Evolutionary conservation across 2,888 invertebrate species (phyloP).

Genomic region (Blastobasis adustella): DNA sequence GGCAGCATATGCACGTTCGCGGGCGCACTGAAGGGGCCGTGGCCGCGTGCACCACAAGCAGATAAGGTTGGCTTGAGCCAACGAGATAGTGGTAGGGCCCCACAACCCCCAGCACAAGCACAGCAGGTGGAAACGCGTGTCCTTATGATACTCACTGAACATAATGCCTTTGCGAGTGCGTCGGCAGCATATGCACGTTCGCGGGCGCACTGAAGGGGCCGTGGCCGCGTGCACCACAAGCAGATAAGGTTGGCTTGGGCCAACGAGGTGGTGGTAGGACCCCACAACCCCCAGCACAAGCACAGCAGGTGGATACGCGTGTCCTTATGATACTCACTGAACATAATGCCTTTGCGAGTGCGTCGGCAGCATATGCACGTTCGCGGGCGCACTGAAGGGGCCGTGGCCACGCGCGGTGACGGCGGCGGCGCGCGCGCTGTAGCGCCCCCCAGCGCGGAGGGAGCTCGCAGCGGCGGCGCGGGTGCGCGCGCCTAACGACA

Average conservation of each 20-base stretch:
- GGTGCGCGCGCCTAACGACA: slow-evolving; percentile 91
- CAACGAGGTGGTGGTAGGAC: too few species aligned
- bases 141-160: slow-evolving; percentile 70
- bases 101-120: too few species aligned
- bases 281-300: too few species aligned
- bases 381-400: slow-evolving; percentile 87
- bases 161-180: slow-evolving; percentile 61
- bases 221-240: slow-evolving; percentile 86
- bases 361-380: slow-evolving; percentile 81
- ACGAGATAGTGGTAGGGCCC: too few species aligned
- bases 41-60: slow-evolving; percentile 88
- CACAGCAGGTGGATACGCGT: too few species aligned
- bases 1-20: slow-evolving; percentile 84
- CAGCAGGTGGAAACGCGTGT: too few species aligned
- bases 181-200: slow-evolving; percentile 81
- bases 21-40: slow-evolving; percentile 90
- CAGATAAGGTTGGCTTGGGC: too few species aligned
- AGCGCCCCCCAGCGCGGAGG: slow-evolving; percentile 87
- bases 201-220: slow-evolving; percentile 91
- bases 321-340: slow-evolving; percentile 61
- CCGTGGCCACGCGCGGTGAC: slow-evolving; percentile 91
- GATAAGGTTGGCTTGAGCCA: too few species aligned
- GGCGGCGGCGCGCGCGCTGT: slow-evolving; percentile 92
- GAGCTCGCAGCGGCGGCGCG: slow-evolving; percentile 93
- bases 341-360: slow-evolving; percentile 65